phyloP scores from a whole-genome alignment of 2,888 invertebrate species.

The Eurytoma adleriae region DNA sequence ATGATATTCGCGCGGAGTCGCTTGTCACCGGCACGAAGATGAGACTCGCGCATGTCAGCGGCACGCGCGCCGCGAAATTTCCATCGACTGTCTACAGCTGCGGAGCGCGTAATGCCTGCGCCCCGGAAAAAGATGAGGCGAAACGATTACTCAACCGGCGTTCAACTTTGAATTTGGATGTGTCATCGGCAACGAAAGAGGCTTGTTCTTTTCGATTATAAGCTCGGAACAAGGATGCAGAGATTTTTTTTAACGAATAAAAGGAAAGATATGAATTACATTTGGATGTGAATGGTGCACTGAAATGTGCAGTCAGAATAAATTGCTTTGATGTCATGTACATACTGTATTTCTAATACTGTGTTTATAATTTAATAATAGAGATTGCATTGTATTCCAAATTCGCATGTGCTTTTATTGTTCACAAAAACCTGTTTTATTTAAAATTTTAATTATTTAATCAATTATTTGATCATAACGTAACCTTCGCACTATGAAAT shows the following conservation, averaged over 20 bases:
- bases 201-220: not conserved
- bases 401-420: not conserved
- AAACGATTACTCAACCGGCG: not conserved
- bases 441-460: not conserved
- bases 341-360: too few species aligned
- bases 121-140: conserved; percentile 13
- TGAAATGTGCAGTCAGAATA: not conserved
- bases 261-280: not conserved
- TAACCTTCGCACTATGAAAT: too few species aligned
- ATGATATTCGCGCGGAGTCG: conserved; percentile 22
- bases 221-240: not conserved
- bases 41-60: conserved; percentile 26
- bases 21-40: conserved; percentile 24
- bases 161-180: conserved; percentile 17
- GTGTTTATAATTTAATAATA: too few species aligned
- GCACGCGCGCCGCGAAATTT: conserved; percentile 21
- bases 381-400: too few species aligned
- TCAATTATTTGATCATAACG: too few species aligned
- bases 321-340: not conserved
- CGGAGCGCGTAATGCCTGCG: not conserved
- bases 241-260: not conserved
- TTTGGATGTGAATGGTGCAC: not conserved
- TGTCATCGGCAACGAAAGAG: conserved; percentile 12
- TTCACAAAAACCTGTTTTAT: not conserved
- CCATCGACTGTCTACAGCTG: conserved; percentile 5